Percentiles rank a stretch among this genome's conserved stretches.
These are phyloP conservation scores for Sialis lutaria DNA, from an alignment of 2,888 invertebrate species.

Conservation along the genomic window DNA sequence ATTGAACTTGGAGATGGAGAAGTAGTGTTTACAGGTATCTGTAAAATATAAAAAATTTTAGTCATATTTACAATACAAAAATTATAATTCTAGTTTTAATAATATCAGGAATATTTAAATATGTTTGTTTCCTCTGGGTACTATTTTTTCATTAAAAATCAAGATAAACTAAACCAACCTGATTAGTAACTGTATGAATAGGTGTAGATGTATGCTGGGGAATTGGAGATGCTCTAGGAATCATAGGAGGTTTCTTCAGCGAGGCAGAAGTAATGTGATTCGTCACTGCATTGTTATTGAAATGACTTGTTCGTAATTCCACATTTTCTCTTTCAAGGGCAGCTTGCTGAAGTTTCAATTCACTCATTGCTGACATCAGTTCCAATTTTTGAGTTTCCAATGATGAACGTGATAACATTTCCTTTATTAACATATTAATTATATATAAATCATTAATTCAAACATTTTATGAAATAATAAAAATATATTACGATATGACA, in stretches of 20 bases:
- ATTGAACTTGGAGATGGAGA: neutral
- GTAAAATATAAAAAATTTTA: neutral
- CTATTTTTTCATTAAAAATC: no score
- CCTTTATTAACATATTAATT: slow-evolving; percentile 31
- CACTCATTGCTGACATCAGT: slow-evolving; percentile 81
- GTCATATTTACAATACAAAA: neutral
- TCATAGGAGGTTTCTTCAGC: slow-evolving; percentile 20
- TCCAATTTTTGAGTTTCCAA: slow-evolving; percentile 91
- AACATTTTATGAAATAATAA: no score
- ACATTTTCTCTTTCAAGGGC: slow-evolving; percentile 75
- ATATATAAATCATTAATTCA: neutral
- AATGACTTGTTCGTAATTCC: slow-evolving; percentile 42
- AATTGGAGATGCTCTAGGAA: slow-evolving; percentile 24
- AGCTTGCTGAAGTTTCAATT: slow-evolving; percentile 72
- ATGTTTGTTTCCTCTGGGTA: no score
- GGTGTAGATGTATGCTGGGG: slow-evolving; percentile 25
- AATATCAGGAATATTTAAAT: slow-evolving; percentile 1
- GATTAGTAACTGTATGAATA: slow-evolving; percentile 16
- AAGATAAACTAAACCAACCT: neutral
- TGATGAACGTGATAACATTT: slow-evolving; percentile 72
- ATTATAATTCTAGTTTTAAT: slow-evolving; percentile 4
- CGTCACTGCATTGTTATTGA: slow-evolving; percentile 18
- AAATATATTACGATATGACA: no score
- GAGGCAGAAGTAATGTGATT: slow-evolving; percentile 12
- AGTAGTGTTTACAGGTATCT: neutral